Evolutionary conservation across 2,888 invertebrate species (phyloP).

Genomic region (Pemphredon lugubris): DNA sequence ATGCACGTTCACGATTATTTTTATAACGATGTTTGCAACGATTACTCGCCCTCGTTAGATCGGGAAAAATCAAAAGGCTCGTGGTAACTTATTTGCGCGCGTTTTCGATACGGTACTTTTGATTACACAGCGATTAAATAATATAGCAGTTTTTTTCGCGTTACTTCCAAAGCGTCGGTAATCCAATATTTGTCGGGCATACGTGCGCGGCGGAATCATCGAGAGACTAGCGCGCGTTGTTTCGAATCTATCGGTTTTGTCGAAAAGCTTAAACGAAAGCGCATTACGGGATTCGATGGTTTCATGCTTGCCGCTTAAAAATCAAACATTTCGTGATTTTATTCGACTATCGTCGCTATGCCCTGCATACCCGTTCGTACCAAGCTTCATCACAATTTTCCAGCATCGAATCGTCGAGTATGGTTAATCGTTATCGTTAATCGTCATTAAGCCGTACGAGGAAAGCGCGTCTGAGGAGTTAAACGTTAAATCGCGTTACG

Average conservation of each 20-base stretch:
- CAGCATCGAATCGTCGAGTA: no score
- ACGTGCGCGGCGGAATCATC: no score
- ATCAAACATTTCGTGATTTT: constrained; percentile 27
- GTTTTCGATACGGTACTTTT: no score
- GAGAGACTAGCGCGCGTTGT: no score
- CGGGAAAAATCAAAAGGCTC: no score
- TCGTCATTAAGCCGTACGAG: constrained; percentile 17
- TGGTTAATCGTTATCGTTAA: no score
- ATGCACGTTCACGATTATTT: constrained; percentile 30
- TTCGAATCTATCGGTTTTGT: neutral
- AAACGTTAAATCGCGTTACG: constrained; percentile 56
- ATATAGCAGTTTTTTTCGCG: no score
- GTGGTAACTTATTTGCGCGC: no score
- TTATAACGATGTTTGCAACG: constrained; percentile 36
- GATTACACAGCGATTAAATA: no score
- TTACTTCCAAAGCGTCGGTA: no score
- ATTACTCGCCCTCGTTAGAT: constrained; percentile 17
- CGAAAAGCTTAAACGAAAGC: constrained; percentile 2
- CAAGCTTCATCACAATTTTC: no score
- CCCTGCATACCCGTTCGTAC: neutral
- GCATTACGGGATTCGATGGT: neutral
- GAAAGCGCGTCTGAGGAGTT: constrained; percentile 52
- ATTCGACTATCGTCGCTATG: neutral
- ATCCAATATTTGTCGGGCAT: no score
- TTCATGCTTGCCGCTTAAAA: neutral